Percentiles rank a stretch among this genome's conserved stretches.
These are phyloP conservation scores for Nasonia longicornis DNA, from an alignment of 1,140 invertebrate species.

Conservation along the genomic window DNA sequence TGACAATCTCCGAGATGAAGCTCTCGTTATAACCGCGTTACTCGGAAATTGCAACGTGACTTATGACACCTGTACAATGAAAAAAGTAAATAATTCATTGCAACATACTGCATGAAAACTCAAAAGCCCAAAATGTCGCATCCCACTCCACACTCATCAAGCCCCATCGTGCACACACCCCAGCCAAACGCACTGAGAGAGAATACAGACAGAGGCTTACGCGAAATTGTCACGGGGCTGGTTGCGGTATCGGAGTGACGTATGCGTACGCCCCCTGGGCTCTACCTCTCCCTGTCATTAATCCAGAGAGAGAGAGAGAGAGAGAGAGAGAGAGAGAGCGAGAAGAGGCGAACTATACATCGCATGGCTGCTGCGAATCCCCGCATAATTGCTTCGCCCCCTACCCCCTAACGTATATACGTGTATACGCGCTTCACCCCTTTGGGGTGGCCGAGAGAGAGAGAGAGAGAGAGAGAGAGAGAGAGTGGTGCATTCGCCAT, in stretches of 20 bases:
- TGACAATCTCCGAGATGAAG: neutral
- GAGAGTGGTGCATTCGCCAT: constrained; percentile 24
- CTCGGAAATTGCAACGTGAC: neutral
- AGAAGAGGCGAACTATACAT: neutral
- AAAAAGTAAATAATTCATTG: neutral
- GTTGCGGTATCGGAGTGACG: constrained; percentile 26
- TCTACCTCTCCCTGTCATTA: neutral
- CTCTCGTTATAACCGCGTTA: neutral
- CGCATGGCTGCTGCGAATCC: neutral
- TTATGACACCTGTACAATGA: neutral
- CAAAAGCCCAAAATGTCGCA: neutral
- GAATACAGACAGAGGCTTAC: neutral
- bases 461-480: too few species aligned
- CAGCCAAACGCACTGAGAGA: neutral
- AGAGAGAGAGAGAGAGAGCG: neutral
- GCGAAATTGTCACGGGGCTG: constrained; percentile 34
- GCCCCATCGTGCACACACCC: neutral
- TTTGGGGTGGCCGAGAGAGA: neutral
- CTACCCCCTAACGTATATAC: too few species aligned
- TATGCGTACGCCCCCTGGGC: neutral
- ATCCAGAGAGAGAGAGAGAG: neutral
- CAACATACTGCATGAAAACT: neutral
- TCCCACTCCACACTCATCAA: neutral
- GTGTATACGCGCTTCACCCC: neutral
- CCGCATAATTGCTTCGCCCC: constrained; percentile 20